These are phyloP conservation scores for Didymodactylos carnosus DNA, from an alignment of 2,888 invertebrate genomes.

Conservation along the genomic window DNA sequence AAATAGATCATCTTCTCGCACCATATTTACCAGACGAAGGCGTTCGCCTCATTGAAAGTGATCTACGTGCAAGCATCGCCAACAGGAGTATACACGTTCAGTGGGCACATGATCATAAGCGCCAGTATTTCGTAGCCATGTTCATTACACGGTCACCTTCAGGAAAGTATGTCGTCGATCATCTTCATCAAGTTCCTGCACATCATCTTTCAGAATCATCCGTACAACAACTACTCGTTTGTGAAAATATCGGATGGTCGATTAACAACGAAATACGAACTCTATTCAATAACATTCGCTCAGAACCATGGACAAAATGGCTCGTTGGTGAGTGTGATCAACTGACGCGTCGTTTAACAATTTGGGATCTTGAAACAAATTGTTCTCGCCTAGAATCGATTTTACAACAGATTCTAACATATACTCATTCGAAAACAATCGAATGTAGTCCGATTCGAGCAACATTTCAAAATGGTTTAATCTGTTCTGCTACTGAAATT, in stretches of 20 bases:
- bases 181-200: not conserved
- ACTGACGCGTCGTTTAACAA: not conserved
- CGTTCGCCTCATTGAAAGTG: not conserved
- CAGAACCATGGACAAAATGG: not conserved
- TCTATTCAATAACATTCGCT: not conserved
- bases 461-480: not conserved
- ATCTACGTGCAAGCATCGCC: not conserved
- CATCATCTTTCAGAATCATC: not conserved
- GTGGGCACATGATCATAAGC: not conserved
- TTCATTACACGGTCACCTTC: not conserved
- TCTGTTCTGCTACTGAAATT: not conserved
- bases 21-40: not conserved
- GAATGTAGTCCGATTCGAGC: not conserved
- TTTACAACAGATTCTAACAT: not conserved
- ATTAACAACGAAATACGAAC: not conserved
- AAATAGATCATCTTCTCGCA: not conserved
- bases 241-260: not conserved
- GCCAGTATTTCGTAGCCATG: not conserved
- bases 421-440: not conserved
- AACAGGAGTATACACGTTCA: not conserved
- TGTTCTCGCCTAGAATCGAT: not conserved
- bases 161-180: not conserved
- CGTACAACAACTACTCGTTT: not conserved
- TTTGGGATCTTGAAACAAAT: not conserved
- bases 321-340: not conserved